Evolutionary conservation across 2,797 vertebrate genomes (phyloP).

Genomic region (Poecile montanus): DNA sequence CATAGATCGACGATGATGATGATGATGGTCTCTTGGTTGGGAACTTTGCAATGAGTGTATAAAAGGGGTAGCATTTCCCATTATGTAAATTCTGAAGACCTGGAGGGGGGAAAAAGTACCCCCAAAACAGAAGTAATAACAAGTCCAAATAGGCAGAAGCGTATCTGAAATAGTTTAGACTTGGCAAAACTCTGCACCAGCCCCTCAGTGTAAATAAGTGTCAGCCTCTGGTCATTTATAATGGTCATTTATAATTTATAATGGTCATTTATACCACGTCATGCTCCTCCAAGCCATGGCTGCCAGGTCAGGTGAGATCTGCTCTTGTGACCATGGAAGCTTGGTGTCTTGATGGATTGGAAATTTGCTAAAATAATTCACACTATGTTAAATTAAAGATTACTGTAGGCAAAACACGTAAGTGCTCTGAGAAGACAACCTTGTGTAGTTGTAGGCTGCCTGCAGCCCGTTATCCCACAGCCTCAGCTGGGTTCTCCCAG

Average conservation of each 20-base stretch:
- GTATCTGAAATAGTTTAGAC: neutral
- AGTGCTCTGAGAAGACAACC: neutral
- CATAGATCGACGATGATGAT: neutral
- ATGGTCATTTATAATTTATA: neutral
- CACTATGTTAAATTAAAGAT: neutral
- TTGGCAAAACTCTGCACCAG: neutral
- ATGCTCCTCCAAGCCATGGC: neutral
- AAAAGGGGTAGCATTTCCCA: neutral
- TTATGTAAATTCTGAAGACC: neutral
- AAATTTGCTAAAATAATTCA: neutral
- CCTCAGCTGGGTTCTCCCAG: neutral
- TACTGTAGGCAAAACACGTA: neutral
- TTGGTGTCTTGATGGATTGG: neutral
- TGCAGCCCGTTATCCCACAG: neutral
- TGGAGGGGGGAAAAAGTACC: neutral
- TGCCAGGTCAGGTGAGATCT: neutral
- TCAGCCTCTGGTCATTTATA: neutral
- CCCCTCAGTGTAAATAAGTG: neutral
- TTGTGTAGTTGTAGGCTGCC: neutral
- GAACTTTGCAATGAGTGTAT: neutral
- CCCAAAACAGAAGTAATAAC: neutral
- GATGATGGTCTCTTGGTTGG: neutral
- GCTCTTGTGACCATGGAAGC: neutral
- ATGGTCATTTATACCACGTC: neutral
- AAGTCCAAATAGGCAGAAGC: neutral